These are phyloP conservation scores for Heliothis peltigera DNA, from an alignment of 2,888 invertebrate species.

Conservation along the genomic window DNA sequence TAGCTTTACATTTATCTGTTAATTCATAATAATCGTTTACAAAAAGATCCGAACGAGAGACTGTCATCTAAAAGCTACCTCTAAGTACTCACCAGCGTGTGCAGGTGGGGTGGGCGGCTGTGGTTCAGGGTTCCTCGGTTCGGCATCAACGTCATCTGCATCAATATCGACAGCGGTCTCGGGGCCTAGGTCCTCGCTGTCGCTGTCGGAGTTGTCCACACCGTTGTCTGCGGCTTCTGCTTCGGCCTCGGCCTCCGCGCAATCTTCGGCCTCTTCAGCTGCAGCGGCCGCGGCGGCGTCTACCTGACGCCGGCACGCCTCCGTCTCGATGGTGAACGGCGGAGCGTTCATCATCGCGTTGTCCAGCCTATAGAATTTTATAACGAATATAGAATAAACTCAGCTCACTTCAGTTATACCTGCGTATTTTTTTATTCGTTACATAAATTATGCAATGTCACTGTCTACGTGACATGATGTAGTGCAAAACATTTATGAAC, in stretches of 20 bases:
- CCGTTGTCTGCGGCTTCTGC: slow-evolving; percentile 75
- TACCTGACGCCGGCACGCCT: slow-evolving; percentile 78
- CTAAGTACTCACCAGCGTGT: slow-evolving; percentile 83
- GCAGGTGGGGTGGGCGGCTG: slow-evolving; percentile 90
- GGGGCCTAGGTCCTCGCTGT: slow-evolving; percentile 93
- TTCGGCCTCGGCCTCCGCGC: slow-evolving; percentile 65
- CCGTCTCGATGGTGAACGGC: slow-evolving; percentile 84
- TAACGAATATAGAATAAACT: too few species aligned
- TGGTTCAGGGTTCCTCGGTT: slow-evolving; percentile 83
- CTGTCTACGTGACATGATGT: too few species aligned
- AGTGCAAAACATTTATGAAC: too few species aligned
- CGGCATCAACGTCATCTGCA: slow-evolving; percentile 90
- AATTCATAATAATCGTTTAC: too few species aligned
- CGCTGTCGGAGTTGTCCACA: slow-evolving; percentile 87
- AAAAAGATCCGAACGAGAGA: too few species aligned
- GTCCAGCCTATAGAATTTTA: slow-evolving; percentile 78
- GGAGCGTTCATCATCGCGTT: slow-evolving; percentile 87
- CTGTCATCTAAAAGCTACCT: too few species aligned
- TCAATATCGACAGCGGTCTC: slow-evolving; percentile 95
- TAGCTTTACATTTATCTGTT: too few species aligned
- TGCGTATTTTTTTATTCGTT: too few species aligned
- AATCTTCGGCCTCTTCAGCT: slow-evolving; percentile 74
- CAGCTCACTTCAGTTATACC: too few species aligned
- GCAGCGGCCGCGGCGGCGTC: slow-evolving; percentile 71
- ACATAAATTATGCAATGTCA: too few species aligned